Evolutionary conservation across 2,113 vertebrate genomes (phyloP).

Genomic region (Cottus gobio): DNA sequence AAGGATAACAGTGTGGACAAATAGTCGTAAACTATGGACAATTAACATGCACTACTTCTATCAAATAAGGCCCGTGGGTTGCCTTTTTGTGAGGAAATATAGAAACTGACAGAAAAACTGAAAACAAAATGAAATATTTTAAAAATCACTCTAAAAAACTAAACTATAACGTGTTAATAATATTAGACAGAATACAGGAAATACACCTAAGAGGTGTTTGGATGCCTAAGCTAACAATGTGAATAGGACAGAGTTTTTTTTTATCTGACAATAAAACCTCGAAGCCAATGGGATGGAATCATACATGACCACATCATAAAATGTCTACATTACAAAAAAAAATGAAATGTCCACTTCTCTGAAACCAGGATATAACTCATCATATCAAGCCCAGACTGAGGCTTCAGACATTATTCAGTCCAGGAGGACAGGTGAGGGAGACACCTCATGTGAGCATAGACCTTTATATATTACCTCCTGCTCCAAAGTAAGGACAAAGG

Average conservation of each 20-base stretch:
- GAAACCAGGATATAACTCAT: conserved; percentile 72
- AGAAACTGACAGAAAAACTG: neutral
- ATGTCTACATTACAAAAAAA: conserved; percentile 58
- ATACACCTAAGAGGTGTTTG: neutral
- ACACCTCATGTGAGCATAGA: conserved; percentile 71
- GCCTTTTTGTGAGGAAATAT: conserved; percentile 10
- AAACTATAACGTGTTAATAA: neutral
- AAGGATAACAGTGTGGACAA: conserved; percentile 80
- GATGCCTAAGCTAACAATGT: conserved; percentile 20
- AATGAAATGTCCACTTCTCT: conserved; percentile 61
- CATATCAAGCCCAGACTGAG: conserved; percentile 65
- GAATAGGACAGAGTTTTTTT: conserved; percentile 25
- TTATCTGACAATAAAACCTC: conserved; percentile 30
- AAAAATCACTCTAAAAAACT: neutral
- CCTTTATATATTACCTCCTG: conserved; percentile 80
- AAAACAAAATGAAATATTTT: neutral
- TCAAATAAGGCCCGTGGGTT: conserved; percentile 14
- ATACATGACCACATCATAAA: conserved; percentile 52
- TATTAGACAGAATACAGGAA: neutral
- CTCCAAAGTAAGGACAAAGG: conserved; percentile 83
- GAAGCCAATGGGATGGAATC: conserved; percentile 50
- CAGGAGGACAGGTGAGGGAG: conserved; percentile 72
- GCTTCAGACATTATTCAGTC: conserved; percentile 72
- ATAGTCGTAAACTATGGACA: conserved; percentile 72
- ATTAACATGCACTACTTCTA: conserved; percentile 48